Evolutionary conservation across 2,797 vertebrate genomes (phyloP).

Genomic region (Peromyscus eremicus): DNA sequence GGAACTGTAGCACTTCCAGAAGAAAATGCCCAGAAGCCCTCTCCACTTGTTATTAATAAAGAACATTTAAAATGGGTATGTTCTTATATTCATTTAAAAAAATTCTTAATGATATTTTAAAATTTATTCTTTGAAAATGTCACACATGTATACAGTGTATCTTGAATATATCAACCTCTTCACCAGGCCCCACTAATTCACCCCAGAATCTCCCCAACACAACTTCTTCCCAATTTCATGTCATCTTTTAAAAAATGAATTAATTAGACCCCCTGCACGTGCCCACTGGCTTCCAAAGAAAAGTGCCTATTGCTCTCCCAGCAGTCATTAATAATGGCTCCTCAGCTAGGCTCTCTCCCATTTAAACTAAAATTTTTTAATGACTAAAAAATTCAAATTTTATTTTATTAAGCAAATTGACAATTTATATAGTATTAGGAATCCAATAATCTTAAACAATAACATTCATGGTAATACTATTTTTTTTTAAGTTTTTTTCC

Average conservation of each 20-base stretch:
- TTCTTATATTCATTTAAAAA: background rate
- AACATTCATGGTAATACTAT: background rate
- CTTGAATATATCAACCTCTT: background rate
- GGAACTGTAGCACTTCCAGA: slow-evolving; percentile 15
- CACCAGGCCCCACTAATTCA: background rate
- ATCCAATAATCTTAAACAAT: background rate
- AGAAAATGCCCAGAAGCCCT: background rate
- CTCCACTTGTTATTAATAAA: background rate
- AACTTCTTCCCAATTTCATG: background rate
- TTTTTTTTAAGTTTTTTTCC: background rate
- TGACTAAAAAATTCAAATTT: background rate
- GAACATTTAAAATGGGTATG: slow-evolving; percentile 46
- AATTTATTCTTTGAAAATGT: background rate
- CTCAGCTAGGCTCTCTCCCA: background rate
- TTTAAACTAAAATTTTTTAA: background rate
- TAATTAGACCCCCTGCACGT: background rate
- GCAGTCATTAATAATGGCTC: background rate
- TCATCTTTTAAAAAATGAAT: background rate
- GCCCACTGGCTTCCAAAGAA: background rate
- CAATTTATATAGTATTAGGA: background rate
- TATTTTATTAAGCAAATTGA: background rate
- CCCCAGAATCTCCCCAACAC: background rate
- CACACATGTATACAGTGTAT: background rate
- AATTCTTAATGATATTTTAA: background rate
- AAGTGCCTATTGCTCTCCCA: background rate